phyloP scores from a whole-genome alignment of 2,888 invertebrate species.

The Danaus chrysippus region DNA sequence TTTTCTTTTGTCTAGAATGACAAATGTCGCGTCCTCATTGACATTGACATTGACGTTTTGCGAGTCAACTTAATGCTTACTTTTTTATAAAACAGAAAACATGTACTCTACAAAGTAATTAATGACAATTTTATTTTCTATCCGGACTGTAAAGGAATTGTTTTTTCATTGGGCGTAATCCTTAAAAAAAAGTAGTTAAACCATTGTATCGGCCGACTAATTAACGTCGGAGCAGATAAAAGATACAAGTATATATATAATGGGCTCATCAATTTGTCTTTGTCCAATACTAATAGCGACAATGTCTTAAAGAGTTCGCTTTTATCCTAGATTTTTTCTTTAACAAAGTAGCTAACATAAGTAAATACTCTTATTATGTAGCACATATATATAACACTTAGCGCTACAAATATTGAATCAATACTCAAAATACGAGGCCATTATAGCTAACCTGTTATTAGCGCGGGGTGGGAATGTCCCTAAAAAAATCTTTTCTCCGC shows the following conservation, averaged over 20 bases:
- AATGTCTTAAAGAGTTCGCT: slow-evolving; percentile 3
- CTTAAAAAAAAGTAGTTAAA: background rate
- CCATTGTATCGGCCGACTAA: background rate
- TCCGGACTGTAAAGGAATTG: background rate
- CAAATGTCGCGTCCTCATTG: background rate
- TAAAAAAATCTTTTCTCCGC: slow-evolving; percentile 22
- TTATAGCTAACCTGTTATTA: background rate
- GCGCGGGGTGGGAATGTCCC: background rate
- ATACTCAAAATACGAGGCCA: slow-evolving; percentile 3
- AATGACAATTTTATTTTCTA: too few relatives aligned
- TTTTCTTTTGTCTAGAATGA: slow-evolving; percentile 17
- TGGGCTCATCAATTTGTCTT: slow-evolving; percentile 50
- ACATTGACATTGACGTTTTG: too few relatives aligned
- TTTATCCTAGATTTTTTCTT: background rate
- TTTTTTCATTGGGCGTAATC: background rate
- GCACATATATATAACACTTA: background rate
- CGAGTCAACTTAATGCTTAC: too few relatives aligned
- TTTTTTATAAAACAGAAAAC: too few relatives aligned
- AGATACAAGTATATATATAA: slow-evolving; percentile 27
- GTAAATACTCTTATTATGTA: too few relatives aligned
- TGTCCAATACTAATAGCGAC: slow-evolving; percentile 42
- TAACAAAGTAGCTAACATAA: background rate
- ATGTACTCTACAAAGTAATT: too few relatives aligned
- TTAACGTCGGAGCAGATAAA: slow-evolving; percentile 3
- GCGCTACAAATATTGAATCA: slow-evolving; percentile 1